A percentile compares a stretch with the other conserved stretches of the same genome.
Evolutionary conservation across 2,888 invertebrate species (phyloP).

Genomic region (Tetheella fluctuosa): DNA sequence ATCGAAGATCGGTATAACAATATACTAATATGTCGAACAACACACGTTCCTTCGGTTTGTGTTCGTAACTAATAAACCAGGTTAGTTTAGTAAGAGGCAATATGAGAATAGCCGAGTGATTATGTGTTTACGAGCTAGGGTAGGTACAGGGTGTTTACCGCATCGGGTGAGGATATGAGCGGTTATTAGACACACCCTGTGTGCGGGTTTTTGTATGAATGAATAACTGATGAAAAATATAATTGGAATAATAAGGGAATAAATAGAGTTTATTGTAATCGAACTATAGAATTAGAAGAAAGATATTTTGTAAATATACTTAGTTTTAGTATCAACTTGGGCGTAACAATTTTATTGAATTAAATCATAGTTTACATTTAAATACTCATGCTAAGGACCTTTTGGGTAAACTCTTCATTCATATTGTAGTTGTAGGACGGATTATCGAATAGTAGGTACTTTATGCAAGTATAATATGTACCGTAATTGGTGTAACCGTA

Average conservation of each 20-base stretch:
- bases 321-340: no score
- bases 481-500: neutral
- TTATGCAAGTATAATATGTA: neutral
- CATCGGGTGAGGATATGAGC: slow-evolving; percentile 20
- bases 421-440: neutral
- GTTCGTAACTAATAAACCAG: slow-evolving; percentile 5
- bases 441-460: neutral
- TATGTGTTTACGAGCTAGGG: slow-evolving; percentile 26
- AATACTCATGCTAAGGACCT: no score
- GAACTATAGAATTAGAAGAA: no score
- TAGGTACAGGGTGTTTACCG: slow-evolving; percentile 19
- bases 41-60: neutral
- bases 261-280: no score
- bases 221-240: neutral
- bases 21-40: neutral
- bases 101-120: slow-evolving; percentile 20
- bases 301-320: no score
- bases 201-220: slow-evolving; percentile 4
- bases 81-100: neutral
- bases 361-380: no score
- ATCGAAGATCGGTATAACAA: neutral
- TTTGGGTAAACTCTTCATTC: no score
- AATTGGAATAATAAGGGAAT: neutral
- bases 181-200: slow-evolving; percentile 22
- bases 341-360: no score